Conservation (phyloP, 2,113 vertebrate species). For the Phasianus colchicus region DNA sequence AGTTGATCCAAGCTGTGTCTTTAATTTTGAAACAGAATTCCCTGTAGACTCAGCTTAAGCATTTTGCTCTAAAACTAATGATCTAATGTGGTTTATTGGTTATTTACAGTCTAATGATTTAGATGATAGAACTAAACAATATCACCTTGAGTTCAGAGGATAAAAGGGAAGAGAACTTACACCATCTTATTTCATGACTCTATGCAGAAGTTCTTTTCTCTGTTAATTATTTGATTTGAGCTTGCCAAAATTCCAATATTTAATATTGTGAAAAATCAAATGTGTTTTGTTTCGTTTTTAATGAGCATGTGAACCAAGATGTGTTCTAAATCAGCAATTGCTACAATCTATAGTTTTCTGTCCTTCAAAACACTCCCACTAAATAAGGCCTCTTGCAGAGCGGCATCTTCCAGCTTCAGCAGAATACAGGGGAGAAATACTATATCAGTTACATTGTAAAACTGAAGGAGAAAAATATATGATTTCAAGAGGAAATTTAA, state of each 20-base stretch:
- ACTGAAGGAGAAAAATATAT: neutral
- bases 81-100: neutral
- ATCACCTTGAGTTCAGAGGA: neutral
- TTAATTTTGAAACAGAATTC: neutral
- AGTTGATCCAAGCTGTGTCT: neutral
- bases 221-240: fast-evolving
- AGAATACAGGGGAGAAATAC: neutral
- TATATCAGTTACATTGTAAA: neutral
- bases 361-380: neutral
- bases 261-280: neutral
- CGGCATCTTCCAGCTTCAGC: neutral
- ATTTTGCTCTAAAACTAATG: neutral
- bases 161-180: neutral
- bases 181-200: neutral
- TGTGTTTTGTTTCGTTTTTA: neutral
- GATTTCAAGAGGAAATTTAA: neutral
- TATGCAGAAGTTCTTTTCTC: neutral
- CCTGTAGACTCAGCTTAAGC: neutral
- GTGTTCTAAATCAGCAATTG: neutral
- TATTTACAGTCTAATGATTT: neutral
- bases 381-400: neutral
- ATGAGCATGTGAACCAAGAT: neutral
- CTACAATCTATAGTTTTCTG: neutral
- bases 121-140: neutral
- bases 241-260: neutral